Evolutionary conservation across 2,797 vertebrate genomes (phyloP).

Genomic region (Merluccius polli): DNA sequence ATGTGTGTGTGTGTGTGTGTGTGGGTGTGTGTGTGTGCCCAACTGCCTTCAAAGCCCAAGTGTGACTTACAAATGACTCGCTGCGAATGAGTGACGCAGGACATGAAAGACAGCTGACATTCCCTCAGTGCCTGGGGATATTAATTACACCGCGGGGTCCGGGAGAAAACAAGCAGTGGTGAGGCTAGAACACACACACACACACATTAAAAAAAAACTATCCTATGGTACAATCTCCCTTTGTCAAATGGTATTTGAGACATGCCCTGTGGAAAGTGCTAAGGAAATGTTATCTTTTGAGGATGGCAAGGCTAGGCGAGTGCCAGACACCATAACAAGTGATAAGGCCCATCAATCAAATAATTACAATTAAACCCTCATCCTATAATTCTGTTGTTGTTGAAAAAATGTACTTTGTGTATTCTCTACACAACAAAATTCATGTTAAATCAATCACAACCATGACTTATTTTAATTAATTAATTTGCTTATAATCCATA

Average conservation of each 20-base stretch:
- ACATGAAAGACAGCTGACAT: slow-evolving; percentile 64
- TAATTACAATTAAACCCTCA: neutral
- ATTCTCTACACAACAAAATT: too few species aligned
- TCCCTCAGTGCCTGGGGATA: slow-evolving; percentile 46
- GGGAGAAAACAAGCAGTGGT: slow-evolving; percentile 25
- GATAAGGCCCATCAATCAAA: neutral
- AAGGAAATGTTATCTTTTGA: slow-evolving; percentile 10
- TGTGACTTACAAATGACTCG: slow-evolving; percentile 79
- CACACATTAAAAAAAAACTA: neutral
- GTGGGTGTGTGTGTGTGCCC: slow-evolving; percentile 48
- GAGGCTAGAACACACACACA: neutral
- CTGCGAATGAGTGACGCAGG: slow-evolving; percentile 70
- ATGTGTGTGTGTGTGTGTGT: neutral
- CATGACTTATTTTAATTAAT: neutral
- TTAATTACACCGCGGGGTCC: slow-evolving; percentile 53
- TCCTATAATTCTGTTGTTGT: neutral
- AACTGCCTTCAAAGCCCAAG: slow-evolving; percentile 72
- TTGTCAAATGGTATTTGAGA: neutral
- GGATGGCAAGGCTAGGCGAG: neutral
- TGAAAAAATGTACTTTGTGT: neutral
- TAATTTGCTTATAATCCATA: neutral
- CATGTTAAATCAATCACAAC: neutral
- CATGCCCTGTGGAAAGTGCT: neutral
- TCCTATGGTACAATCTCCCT: neutral
- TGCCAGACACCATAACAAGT: neutral